phyloP scores from a whole-genome alignment of 2,797 vertebrate species.

The Limosa lapponica region DNA sequence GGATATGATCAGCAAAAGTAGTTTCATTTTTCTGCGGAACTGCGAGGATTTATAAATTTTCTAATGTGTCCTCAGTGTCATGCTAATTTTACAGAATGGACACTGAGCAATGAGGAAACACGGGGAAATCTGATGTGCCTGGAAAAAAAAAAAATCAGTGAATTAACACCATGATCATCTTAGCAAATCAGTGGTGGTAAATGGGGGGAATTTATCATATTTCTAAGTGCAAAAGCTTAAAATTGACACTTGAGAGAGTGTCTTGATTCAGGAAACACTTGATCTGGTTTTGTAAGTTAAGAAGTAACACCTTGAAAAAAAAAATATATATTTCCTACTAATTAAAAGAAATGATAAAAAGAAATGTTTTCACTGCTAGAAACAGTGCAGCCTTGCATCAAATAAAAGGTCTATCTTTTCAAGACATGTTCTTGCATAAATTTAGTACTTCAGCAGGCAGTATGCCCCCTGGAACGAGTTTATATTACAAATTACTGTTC shows the following conservation, averaged over 20 bases:
- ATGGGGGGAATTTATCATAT: neutral
- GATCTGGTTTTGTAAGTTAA: neutral
- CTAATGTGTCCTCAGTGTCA: neutral
- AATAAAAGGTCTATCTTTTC: neutral
- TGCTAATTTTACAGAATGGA: neutral
- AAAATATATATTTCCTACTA: neutral
- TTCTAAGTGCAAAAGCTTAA: neutral
- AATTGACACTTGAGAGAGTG: neutral
- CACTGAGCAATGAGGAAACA: neutral
- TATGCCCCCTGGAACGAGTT: neutral
- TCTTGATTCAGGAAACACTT: neutral
- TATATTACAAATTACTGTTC: neutral
- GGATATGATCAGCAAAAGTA: neutral
- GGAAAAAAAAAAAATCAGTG: neutral
- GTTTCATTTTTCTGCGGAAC: neutral
- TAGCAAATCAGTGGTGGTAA: neutral
- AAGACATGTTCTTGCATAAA: neutral
- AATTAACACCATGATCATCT: neutral
- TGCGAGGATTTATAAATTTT: neutral
- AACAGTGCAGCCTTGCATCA: neutral
- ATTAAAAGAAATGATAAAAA: neutral
- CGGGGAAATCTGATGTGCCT: neutral
- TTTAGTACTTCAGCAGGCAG: neutral
- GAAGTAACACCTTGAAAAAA: neutral
- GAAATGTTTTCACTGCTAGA: neutral